Conservation (phyloP, 1,140 invertebrate genomes). For the Campoletis sonorensis region DNA sequence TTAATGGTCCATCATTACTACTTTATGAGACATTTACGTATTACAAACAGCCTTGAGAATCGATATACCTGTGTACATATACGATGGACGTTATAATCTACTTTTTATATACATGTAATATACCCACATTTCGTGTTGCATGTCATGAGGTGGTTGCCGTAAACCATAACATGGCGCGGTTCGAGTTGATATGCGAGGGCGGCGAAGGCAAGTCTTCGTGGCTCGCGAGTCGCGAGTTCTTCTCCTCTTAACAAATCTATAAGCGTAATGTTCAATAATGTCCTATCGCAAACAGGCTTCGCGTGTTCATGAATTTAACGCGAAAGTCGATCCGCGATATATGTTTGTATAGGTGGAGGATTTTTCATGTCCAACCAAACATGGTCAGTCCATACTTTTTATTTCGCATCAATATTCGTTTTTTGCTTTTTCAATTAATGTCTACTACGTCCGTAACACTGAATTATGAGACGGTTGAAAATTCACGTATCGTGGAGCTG, state of each 20-base stretch:
- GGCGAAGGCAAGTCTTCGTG: background rate
- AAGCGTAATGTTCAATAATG: conserved; percentile 31
- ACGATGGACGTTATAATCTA: conserved; percentile 8
- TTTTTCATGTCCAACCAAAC: no score
- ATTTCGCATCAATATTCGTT: no score
- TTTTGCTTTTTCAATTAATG: no score
- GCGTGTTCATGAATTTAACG: conserved; percentile 3
- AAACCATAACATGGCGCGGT: background rate
- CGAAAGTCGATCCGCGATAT: no score
- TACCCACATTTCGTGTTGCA: conserved; percentile 3
- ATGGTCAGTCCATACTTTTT: no score
- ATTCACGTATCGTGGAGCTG: no score
- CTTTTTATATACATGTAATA: background rate
- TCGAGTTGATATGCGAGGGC: conserved; percentile 3
- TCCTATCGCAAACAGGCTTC: conserved; percentile 20
- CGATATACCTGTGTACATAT: conserved; percentile 1
- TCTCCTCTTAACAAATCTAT: conserved; percentile 23
- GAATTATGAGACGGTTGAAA: no score
- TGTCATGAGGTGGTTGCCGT: conserved; percentile 1
- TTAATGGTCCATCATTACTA: conserved; percentile 1
- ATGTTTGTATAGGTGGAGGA: no score
- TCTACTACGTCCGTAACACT: no score
- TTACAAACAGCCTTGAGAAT: background rate
- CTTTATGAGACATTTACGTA: conserved; percentile 11
- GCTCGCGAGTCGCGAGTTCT: background rate